A percentile compares a stretch with the other conserved stretches of the same genome.
Conservation (phyloP, 2,113 vertebrate genomes). For the Onychostruthus taczanowskii region DNA sequence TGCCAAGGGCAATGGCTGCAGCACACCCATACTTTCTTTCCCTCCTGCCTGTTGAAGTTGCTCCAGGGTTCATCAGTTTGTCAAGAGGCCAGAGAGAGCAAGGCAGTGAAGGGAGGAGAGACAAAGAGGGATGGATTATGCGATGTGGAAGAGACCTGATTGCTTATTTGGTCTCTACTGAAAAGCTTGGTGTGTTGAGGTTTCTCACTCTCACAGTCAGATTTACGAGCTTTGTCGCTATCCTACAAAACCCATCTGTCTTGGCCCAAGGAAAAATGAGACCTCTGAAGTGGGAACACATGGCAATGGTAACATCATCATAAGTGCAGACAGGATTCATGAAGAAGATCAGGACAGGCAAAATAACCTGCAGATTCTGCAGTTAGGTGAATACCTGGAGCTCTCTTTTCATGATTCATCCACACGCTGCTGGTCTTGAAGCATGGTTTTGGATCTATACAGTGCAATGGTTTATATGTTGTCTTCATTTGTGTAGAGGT, state of each 20-base stretch:
- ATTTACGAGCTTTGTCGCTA: neutral
- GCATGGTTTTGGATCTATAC: neutral
- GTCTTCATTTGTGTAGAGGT: neutral
- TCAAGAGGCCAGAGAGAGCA: neutral
- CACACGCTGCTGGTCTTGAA: neutral
- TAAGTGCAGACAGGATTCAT: accelerated
- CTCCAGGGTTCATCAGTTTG: neutral
- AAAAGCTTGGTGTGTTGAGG: neutral
- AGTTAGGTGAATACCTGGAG: neutral
- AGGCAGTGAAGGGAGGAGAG: neutral
- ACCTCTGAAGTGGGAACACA: neutral
- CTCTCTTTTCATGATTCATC: neutral
- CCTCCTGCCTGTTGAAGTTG: neutral
- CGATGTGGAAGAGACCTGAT: neutral
- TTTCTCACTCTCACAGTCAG: neutral
- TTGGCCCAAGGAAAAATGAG: neutral
- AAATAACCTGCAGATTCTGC: neutral
- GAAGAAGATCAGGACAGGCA: neutral
- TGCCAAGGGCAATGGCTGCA: neutral
- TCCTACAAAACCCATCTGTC: neutral
- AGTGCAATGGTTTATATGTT: neutral
- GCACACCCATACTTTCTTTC: neutral
- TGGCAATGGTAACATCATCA: neutral
- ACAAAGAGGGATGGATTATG: neutral
- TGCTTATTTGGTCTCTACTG: neutral